A percentile compares a stretch with the other conserved stretches of the same genome.
These are phyloP conservation scores for Barbus barbus DNA, from an alignment of 2,113 vertebrate genomes.

Conservation along the genomic window DNA sequence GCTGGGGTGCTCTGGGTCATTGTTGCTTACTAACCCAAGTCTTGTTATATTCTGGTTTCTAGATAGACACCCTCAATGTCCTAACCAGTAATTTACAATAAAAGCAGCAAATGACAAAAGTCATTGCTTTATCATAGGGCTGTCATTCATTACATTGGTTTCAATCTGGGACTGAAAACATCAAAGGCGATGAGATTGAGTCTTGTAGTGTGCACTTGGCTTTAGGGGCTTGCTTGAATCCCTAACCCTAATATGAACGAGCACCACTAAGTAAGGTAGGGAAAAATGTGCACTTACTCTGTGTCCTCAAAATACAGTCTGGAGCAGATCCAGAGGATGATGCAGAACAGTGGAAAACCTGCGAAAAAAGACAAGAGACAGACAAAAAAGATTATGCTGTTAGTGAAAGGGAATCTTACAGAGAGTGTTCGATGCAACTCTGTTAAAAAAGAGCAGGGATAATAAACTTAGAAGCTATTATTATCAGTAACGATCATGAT, in stretches of 20 bases:
- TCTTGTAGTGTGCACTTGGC: neutral
- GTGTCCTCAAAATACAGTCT: constrained; percentile 88
- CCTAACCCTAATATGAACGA: neutral
- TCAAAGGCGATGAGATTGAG: neutral
- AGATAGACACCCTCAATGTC: neutral
- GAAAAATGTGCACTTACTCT: constrained; percentile 77
- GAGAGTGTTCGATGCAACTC: too few species aligned
- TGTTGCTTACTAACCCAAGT: neutral
- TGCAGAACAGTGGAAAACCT: constrained; percentile 89
- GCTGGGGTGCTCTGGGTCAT: neutral
- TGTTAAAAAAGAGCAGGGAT: neutral
- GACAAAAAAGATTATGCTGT: neutral
- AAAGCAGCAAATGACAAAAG: neutral
- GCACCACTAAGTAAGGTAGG: neutral
- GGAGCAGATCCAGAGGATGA: constrained; percentile 81
- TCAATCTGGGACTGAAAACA: neutral
- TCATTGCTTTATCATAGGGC: neutral
- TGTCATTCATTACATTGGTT: neutral
- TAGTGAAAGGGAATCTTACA: neutral
- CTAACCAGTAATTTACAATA: neutral
- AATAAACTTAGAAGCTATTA: neutral
- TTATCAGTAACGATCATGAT: neutral
- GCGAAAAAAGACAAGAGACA: constrained; percentile 48
- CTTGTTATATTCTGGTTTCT: neutral
- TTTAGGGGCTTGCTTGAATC: neutral